A percentile compares a stretch with the other conserved stretches of the same genome.
phyloP scores from a whole-genome alignment of 2,113 vertebrate species.

The Myotis davidii region DNA sequence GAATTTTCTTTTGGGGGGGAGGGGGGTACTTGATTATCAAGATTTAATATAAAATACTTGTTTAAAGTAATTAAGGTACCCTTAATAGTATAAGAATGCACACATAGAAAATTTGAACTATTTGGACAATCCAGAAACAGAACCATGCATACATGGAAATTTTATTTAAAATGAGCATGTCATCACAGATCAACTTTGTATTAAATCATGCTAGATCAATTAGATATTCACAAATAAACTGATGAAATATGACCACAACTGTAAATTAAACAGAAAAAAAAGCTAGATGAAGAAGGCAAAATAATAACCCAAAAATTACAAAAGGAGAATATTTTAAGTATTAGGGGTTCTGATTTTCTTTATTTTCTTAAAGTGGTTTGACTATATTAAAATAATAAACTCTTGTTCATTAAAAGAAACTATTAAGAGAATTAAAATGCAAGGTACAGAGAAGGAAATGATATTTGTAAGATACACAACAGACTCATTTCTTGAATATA shows the following conservation, averaged over 20 bases:
- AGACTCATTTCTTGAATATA: neutral
- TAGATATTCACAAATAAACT: neutral
- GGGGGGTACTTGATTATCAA: neutral
- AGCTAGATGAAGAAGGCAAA: neutral
- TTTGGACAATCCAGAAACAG: neutral
- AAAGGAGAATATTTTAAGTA: neutral
- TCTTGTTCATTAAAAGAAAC: neutral
- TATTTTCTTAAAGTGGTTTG: neutral
- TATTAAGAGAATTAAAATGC: neutral
- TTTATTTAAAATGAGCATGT: neutral
- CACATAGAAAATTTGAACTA: neutral
- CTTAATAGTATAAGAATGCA: neutral
- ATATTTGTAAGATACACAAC: neutral
- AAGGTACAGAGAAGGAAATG: neutral
- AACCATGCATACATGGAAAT: neutral
- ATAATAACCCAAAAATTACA: neutral
- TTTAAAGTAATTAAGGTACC: neutral
- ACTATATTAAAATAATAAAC: neutral
- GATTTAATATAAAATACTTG: neutral
- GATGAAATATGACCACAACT: neutral
- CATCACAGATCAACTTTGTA: neutral
- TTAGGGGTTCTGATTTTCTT: neutral
- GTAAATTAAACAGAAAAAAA: neutral
- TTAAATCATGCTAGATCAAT: neutral
- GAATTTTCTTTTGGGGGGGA: no score